These are phyloP conservation scores for Apotomis betuletana DNA, from an alignment of 2,888 invertebrate genomes.

Conservation along the genomic window DNA sequence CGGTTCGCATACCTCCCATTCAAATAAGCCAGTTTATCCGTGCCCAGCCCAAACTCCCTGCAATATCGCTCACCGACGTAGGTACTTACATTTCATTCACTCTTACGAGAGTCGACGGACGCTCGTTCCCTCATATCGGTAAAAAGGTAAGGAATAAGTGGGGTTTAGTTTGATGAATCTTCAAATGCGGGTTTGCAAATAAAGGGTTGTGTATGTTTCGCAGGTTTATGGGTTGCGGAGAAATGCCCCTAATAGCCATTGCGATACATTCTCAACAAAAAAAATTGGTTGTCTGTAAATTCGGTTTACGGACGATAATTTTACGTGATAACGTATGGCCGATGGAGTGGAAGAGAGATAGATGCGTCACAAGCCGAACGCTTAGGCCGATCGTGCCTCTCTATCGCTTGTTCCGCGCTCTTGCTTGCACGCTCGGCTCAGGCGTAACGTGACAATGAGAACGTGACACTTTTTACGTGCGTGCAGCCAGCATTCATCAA, in stretches of 20 bases:
- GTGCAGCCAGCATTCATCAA: no score
- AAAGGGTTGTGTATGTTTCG: constrained; percentile 16
- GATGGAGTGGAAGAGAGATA: no score
- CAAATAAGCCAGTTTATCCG: constrained; percentile 60
- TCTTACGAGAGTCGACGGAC: constrained; percentile 33
- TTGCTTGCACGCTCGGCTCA: no score
- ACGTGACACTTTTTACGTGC: no score
- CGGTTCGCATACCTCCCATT: constrained; percentile 59
- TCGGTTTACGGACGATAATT: no score
- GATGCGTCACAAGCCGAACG: no score
- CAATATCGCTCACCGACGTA: constrained; percentile 29
- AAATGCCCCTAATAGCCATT: neutral
- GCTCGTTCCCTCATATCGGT: constrained; percentile 29
- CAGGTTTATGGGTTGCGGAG: neutral
- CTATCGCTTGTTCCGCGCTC: no score
- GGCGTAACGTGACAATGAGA: no score
- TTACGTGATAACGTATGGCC: no score
- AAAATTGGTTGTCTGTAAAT: no score
- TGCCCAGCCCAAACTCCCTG: constrained; percentile 36
- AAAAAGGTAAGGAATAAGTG: constrained; percentile 33
- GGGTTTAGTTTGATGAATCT: constrained; percentile 37
- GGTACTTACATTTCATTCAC: constrained; percentile 37
- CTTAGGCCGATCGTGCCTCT: no score
- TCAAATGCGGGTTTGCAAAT: constrained; percentile 29
- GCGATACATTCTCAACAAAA: neutral